phyloP scores from a whole-genome alignment of 2,113 vertebrate genomes.

The Ptyas mucosa region DNA sequence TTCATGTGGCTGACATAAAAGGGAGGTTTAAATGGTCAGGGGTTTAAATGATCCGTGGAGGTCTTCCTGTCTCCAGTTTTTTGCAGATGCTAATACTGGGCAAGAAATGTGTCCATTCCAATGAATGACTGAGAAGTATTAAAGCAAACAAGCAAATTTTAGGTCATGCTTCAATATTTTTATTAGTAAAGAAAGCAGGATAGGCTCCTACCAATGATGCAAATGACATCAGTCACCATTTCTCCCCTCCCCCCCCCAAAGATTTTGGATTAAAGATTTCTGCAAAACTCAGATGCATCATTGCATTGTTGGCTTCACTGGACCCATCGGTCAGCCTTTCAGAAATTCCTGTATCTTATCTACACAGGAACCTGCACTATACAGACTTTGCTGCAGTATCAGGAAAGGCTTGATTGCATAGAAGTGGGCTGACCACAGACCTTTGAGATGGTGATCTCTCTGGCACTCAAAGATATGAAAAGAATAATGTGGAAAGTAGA shows the following conservation, averaged over 20 bases:
- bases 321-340: not conserved
- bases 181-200: not conserved
- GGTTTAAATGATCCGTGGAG: not conserved
- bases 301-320: not conserved
- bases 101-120: not conserved
- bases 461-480: not conserved
- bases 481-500: not conserved
- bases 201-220: not conserved
- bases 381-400: not conserved
- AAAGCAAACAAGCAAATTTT: not conserved
- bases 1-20: not conserved
- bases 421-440: accelerated
- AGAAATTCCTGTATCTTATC: not conserved
- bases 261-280: not conserved
- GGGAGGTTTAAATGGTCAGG: no score
- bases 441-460: not conserved
- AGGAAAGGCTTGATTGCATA: not conserved
- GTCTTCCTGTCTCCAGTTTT: not conserved
- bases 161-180: not conserved
- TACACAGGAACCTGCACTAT: not conserved
- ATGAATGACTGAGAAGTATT: not conserved
- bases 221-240: not conserved
- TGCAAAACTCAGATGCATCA: no score
- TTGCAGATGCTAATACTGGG: not conserved
- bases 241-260: not conserved